A percentile compares a stretch with the other conserved stretches of the same genome.
phyloP scores from a whole-genome alignment of 2,797 vertebrate species.

The Myiotriccus ornatus region DNA sequence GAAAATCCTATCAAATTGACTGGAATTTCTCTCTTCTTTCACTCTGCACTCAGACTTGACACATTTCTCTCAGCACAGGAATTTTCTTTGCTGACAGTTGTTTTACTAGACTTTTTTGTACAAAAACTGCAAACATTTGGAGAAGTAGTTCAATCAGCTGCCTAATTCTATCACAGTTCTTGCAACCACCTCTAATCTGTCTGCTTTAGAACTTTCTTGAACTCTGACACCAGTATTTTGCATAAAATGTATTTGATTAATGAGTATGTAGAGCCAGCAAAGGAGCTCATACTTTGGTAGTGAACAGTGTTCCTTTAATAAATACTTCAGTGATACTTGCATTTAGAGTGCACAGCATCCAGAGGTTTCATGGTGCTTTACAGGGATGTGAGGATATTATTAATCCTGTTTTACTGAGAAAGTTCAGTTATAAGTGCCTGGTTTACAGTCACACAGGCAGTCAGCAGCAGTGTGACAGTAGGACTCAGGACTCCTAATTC shows the following conservation, averaged over 20 bases:
- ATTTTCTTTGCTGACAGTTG: not conserved
- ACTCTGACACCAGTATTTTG: not conserved
- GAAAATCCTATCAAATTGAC: not conserved
- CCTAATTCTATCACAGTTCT: not conserved
- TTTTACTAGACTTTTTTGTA: not conserved
- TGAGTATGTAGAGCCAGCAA: not conserved
- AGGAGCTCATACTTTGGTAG: not conserved
- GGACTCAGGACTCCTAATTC: not conserved
- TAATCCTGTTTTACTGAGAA: not conserved
- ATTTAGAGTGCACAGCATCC: not conserved
- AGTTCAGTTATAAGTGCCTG: not conserved
- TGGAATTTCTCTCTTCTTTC: not conserved
- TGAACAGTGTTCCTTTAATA: conserved; percentile 26
- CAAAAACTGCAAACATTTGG: not conserved
- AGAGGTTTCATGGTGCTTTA: not conserved
- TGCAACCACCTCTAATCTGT: not conserved
- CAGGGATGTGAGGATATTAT: not conserved
- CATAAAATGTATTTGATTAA: conserved; percentile 19
- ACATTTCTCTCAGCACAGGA: not conserved
- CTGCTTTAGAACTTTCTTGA: not conserved
- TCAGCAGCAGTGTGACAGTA: not conserved
- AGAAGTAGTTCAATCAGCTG: not conserved
- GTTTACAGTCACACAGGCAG: not conserved
- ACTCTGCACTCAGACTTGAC: not conserved
- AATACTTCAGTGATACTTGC: not conserved